Percentiles rank a stretch among this genome's conserved stretches.
Conservation (phyloP, 2,797 vertebrate genomes). For the Dicrostonyx torquatus region DNA sequence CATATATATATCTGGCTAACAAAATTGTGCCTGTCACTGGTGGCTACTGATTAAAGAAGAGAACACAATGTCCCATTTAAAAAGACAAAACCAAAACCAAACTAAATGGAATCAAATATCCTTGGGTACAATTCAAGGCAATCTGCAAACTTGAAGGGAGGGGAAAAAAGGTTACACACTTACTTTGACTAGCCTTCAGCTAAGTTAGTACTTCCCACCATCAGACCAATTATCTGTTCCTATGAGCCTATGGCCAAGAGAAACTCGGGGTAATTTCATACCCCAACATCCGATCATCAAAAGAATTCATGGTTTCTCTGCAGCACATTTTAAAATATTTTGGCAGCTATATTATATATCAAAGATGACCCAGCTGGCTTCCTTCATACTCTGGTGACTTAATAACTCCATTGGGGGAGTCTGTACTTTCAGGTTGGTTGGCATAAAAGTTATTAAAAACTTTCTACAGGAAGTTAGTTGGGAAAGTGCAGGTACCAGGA, state of each 20-base stretch:
- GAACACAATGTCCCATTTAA: neutral
- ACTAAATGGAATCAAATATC: neutral
- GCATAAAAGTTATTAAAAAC: neutral
- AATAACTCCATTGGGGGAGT: neutral
- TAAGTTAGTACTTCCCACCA: neutral
- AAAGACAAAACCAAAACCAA: neutral
- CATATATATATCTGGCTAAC: neutral
- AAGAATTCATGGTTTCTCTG: neutral
- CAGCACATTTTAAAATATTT: neutral
- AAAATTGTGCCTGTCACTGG: neutral
- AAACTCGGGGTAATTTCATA: neutral
- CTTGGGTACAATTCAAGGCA: neutral
- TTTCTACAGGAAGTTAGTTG: neutral
- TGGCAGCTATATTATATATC: neutral
- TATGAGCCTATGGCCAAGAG: neutral
- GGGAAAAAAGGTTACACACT: neutral
- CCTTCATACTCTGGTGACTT: neutral
- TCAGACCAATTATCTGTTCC: neutral
- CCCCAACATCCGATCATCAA: neutral
- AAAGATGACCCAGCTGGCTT: neutral
- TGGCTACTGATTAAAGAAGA: slow-evolving; percentile 11
- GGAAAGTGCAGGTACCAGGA: neutral
- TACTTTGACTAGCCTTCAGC: neutral
- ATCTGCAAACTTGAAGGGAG: neutral
- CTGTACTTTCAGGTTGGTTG: neutral